Conservation (phyloP, 2,888 invertebrate genomes). For the Nephrotoma guestfalica region DNA sequence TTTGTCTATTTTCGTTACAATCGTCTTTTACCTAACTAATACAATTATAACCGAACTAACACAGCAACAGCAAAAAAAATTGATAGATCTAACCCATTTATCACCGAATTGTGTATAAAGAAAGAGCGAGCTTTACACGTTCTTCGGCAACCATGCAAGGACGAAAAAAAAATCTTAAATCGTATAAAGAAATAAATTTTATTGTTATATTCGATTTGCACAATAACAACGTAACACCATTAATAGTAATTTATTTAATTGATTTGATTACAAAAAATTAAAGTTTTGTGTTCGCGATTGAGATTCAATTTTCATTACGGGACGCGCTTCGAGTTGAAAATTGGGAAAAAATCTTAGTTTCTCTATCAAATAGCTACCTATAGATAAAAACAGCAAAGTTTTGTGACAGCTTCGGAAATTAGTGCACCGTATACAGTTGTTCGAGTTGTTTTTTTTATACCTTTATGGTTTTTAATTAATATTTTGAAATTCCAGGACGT, state of each 20-base stretch:
- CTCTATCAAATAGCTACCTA: too few species aligned
- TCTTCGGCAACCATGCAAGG: neutral
- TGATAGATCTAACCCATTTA: neutral
- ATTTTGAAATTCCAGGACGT: too few species aligned
- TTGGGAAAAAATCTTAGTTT: too few species aligned
- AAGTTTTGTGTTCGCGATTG: neutral
- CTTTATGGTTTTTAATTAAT: too few species aligned
- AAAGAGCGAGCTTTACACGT: too few species aligned
- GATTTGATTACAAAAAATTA: neutral
- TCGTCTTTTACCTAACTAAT: neutral
- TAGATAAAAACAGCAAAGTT: too few species aligned
- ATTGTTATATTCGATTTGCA: neutral
- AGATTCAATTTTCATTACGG: neutral
- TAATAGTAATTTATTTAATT: neutral
- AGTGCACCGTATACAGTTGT: too few species aligned
- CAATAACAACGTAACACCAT: neutral
- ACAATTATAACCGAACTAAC: neutral
- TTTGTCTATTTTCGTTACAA: neutral
- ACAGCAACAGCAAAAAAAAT: neutral
- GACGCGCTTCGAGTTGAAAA: too few species aligned
- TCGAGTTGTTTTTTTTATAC: too few species aligned
- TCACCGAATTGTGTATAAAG: neutral
- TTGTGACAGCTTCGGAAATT: too few species aligned
- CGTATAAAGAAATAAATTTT: neutral
- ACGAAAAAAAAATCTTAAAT: neutral